These are phyloP conservation scores for Porites lutea DNA, from an alignment of 64 coral and sea anemone species.

Conservation along the genomic window DNA sequence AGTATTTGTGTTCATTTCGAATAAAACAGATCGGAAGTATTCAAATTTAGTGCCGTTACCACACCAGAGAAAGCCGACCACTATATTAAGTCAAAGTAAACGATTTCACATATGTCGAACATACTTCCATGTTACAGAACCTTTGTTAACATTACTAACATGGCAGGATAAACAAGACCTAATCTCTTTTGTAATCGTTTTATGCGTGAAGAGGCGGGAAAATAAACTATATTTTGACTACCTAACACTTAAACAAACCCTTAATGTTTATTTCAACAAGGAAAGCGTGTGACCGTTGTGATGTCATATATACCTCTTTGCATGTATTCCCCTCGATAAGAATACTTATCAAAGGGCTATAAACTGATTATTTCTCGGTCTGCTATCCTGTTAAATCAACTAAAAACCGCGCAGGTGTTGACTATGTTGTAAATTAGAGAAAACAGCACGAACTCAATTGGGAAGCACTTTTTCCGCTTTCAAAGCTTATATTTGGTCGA, in stretches of 20 bases:
- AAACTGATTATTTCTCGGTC: neutral
- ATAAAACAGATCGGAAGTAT: neutral
- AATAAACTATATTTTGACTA: neutral
- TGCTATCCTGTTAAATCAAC: neutral
- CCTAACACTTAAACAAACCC: neutral
- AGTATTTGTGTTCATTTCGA: neutral
- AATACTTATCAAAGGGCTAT: neutral
- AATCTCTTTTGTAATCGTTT: neutral
- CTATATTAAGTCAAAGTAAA: neutral
- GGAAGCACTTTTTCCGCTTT: neutral
- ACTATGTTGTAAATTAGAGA: neutral
- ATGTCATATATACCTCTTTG: too few relatives aligned
- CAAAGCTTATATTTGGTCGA: neutral
- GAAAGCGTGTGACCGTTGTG: neutral
- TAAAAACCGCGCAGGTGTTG: neutral
- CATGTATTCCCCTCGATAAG: neutral
- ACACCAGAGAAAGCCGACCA: neutral
- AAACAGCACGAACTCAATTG: neutral
- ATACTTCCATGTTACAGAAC: neutral
- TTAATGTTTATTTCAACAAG: neutral
- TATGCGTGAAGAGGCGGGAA: slow-evolving; percentile 13
- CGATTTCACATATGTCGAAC: slow-evolving; percentile 2
- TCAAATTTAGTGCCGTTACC: neutral
- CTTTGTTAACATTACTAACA: neutral
- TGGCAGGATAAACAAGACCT: slow-evolving; percentile 1